phyloP scores from a whole-genome alignment of 2,797 vertebrate genomes.

The Kryptolebias ocellatus region DNA sequence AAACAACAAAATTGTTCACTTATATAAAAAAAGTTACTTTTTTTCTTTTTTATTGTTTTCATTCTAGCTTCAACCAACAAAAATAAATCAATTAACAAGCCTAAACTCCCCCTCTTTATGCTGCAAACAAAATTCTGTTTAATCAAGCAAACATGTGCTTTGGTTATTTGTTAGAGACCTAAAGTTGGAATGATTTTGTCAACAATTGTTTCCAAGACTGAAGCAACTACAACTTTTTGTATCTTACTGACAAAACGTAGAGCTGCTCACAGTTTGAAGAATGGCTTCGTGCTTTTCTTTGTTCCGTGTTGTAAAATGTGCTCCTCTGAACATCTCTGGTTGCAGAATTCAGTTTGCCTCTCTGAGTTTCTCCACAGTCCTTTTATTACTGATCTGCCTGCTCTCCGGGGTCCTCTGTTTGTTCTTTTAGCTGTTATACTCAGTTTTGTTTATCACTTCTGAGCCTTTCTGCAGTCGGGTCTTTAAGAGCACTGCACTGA shows the following conservation, averaged over 20 bases:
- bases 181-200: conserved; percentile 1
- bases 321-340: neutral
- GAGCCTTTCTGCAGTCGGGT: neutral
- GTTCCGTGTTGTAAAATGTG: neutral
- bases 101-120: too few relatives aligned
- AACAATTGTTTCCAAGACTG: neutral
- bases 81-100: too few relatives aligned
- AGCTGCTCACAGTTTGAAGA: too few relatives aligned
- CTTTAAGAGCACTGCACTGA: neutral
- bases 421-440: neutral
- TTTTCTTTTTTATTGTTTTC: too few relatives aligned
- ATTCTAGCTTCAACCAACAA: too few relatives aligned
- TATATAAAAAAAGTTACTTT: too few relatives aligned
- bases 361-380: neutral
- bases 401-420: neutral
- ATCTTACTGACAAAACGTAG: neutral
- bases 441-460: neutral
- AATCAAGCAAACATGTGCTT: too few relatives aligned
- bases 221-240: neutral
- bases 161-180: neutral
- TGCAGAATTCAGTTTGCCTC: neutral
- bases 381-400: neutral
- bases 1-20: too few relatives aligned
- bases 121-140: too few relatives aligned
- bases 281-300: too few relatives aligned